Evolutionary conservation across 92 coral and sea anemone genomes (phyloP).

Genomic region (Parazoanthus swiftii): DNA sequence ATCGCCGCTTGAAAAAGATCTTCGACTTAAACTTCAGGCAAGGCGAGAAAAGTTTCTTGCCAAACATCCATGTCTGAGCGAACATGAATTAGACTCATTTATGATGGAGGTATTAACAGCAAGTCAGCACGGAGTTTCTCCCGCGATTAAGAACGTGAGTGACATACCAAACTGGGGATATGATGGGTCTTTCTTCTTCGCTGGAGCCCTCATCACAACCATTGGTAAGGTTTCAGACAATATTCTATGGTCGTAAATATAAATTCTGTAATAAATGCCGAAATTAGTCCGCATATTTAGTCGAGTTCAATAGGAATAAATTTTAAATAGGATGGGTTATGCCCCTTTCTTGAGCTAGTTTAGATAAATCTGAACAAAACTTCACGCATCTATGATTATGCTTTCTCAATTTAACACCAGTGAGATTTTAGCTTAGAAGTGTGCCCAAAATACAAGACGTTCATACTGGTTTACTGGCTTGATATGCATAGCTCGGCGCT

Average conservation of each 20-base stretch:
- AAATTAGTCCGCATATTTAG: neutral
- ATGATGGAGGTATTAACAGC: constrained; percentile 27
- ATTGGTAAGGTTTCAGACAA: constrained; percentile 23
- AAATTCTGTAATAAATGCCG: neutral
- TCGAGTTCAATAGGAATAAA: too few species aligned
- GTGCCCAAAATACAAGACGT: too few species aligned
- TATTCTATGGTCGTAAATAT: neutral
- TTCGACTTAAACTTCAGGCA: constrained; percentile 7
- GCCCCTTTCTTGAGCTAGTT: neutral
- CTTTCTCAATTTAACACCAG: neutral
- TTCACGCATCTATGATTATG: neutral
- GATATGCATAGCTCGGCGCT: too few species aligned
- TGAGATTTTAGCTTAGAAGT: too few species aligned
- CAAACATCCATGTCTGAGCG: constrained; percentile 30
- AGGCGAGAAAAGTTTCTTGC: constrained; percentile 30
- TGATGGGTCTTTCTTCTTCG: constrained; percentile 39
- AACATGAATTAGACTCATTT: constrained; percentile 20
- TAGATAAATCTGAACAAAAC: neutral
- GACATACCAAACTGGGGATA: constrained; percentile 40
- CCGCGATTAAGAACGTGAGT: constrained; percentile 33
- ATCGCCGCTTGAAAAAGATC: constrained; percentile 35
- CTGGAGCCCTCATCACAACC: constrained; percentile 40
- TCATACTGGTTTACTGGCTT: too few species aligned
- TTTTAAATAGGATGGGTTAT: neutral
- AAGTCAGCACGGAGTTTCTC: constrained; percentile 38